Conservation (phyloP, 2,113 vertebrate genomes). For the Falcunculus frontatus region DNA sequence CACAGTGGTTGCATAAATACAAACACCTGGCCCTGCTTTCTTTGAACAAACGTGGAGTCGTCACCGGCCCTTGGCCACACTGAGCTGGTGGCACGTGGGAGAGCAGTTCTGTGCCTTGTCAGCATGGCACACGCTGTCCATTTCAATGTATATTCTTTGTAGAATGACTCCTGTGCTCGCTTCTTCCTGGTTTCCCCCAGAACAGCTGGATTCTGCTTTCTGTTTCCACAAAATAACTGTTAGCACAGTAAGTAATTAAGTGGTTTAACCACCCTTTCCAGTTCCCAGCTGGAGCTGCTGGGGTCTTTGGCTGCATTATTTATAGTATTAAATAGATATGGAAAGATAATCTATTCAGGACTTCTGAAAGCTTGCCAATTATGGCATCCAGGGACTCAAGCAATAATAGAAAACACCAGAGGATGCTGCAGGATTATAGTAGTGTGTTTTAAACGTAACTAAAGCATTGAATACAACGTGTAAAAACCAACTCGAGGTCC, state of each 20-base stretch:
- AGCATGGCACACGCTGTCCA: neutral
- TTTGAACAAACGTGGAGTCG: neutral
- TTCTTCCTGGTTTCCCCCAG: neutral
- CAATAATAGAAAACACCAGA: neutral
- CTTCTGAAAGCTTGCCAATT: constrained; percentile 1
- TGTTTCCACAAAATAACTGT: neutral
- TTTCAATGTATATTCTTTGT: neutral
- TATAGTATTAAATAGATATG: constrained; percentile 3
- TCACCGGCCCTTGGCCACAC: neutral
- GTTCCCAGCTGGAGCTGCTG: neutral
- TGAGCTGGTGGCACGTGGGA: neutral
- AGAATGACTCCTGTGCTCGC: neutral
- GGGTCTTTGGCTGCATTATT: constrained; percentile 13
- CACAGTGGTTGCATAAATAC: neutral
- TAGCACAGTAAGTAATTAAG: constrained; percentile 11
- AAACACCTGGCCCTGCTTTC: neutral
- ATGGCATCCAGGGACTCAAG: neutral
- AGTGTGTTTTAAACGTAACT: neutral
- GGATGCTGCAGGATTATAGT: neutral
- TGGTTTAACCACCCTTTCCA: neutral
- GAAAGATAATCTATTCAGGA: constrained; percentile 1
- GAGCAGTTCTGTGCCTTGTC: neutral
- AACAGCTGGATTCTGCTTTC: neutral
- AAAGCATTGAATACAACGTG: neutral
- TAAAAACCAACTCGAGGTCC: neutral